Evolutionary conservation across 1,140 invertebrate genomes (phyloP).

Genomic region (Caenorhabditis remanei): DNA sequence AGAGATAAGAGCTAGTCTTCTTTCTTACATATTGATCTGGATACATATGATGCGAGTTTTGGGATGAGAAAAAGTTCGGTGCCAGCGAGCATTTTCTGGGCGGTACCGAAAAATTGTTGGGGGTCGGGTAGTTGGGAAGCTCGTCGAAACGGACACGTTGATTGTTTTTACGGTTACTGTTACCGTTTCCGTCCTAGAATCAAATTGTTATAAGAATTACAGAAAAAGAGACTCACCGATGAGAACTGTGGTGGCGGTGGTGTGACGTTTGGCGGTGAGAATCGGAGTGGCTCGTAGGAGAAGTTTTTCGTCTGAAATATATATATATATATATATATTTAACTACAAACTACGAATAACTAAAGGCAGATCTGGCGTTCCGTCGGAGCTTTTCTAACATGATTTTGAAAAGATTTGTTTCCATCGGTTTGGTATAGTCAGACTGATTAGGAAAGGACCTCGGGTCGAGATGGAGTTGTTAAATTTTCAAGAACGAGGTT

Average conservation of each 20-base stretch:
- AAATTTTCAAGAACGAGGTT: no score
- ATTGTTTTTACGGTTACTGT: neutral
- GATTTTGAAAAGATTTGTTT: no score
- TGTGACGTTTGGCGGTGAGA: constrained; percentile 30
- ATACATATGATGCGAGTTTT: constrained; percentile 47
- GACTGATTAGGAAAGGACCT: no score
- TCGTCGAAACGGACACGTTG: constrained; percentile 28
- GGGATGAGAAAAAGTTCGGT: constrained; percentile 39
- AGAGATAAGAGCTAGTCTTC: neutral
- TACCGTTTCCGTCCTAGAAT: neutral
- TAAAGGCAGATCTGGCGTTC: no score
- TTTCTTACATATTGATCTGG: constrained; percentile 23
- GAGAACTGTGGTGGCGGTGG: constrained; percentile 17
- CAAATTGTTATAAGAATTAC: neutral
- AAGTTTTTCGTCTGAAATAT: neutral
- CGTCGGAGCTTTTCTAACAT: no score
- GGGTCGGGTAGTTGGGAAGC: constrained; percentile 28
- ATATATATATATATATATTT: no score
- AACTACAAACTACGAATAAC: no score
- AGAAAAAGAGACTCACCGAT: neutral
- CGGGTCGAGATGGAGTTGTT: no score
- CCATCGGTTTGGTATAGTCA: no score
- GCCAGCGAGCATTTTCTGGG: constrained; percentile 38
- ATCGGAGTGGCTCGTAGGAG: constrained; percentile 36
- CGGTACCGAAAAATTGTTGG: neutral